Evolutionary conservation across 2,113 vertebrate genomes (phyloP).

Genomic region (Anser brachyrhynchus): DNA sequence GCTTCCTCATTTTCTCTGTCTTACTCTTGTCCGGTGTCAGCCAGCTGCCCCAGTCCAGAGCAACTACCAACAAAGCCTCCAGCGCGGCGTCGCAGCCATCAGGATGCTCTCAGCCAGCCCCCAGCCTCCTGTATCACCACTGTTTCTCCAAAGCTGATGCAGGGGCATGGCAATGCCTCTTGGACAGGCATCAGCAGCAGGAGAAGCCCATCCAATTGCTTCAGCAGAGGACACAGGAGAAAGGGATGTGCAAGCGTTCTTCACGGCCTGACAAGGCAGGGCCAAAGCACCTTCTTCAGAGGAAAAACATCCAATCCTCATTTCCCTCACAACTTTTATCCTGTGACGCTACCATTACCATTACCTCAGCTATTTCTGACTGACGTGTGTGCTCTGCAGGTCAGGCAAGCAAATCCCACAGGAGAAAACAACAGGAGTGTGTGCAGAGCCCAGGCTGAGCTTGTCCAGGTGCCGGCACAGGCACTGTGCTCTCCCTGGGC

Average conservation of each 20-base stretch:
- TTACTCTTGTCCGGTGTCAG: neutral
- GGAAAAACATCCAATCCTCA: neutral
- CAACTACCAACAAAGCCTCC: neutral
- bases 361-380: neutral
- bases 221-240: neutral
- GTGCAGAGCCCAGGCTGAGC: neutral
- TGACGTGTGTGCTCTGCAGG: neutral
- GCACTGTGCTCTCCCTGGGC: neutral
- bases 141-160: neutral
- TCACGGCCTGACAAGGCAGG: neutral
- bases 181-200: neutral
- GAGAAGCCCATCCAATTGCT: neutral
- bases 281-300: neutral
- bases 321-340: neutral
- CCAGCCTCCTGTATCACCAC: neutral
- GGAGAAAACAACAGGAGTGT: neutral
- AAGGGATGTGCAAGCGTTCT: too few species aligned
- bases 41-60: neutral
- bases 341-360: neutral
- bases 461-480: neutral
- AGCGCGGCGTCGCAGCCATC: too few species aligned
- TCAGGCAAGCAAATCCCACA: neutral
- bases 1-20: neutral
- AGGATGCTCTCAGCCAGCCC: too few species aligned
- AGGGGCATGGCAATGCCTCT: neutral